Base-by-base conservation (phyloP, 2,888 invertebrate genomes). In the Pediacus dermestoides region DNA sequence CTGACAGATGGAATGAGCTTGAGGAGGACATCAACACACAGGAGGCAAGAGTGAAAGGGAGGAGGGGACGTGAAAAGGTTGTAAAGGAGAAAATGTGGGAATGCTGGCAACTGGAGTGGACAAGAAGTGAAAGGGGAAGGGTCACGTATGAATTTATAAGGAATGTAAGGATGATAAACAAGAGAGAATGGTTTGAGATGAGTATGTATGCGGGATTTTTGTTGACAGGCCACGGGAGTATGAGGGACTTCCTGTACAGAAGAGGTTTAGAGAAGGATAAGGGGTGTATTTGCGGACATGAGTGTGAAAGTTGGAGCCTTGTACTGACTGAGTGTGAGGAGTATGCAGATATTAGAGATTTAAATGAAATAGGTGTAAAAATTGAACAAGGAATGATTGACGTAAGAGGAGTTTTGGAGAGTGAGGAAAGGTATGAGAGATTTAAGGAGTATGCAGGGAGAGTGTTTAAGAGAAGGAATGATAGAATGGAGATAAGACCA, bases 241-340 rank as follows among this genome's bases (percentile, higher is more conserved):
- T 18, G 21, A 18, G n/a, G 6, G 21, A 18, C 21, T 18, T 18
- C 21, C 21, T 18, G 6, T 18, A 18, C n/a, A 6, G n/a, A 18
- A 18, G 21, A 18, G 21, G 21, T 7, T n/a, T 7, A 7, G n/a
- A n/a, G 6, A n/a, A 18, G n/a, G n/a, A 6, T 18, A n/a, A 6
- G 6, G n/a, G 6, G 21, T 18, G 21, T n/a, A 18, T 18, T 6
- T 18, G 21, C 21, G 21, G 21, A 6, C 21, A 18, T 6, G 21
- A n/a, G 21, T n/a, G n/a, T n/a, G n/a, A n/a, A n/a, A n/a, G n/a
- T n/a, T n/a, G 21, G 43, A 16, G 36, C 15, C 23, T 11, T 16
- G 32, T 33, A 36, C 32, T 36, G 22, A 36, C 35, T 42, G 37
- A n/a, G n/a, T n/a, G n/a, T n/a, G n/a, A n/a, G n/a, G n/a, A n/a